These are phyloP conservation scores for Rhopalosiphum maidis DNA, from an alignment of 1,140 invertebrate genomes.

Conservation along the genomic window DNA sequence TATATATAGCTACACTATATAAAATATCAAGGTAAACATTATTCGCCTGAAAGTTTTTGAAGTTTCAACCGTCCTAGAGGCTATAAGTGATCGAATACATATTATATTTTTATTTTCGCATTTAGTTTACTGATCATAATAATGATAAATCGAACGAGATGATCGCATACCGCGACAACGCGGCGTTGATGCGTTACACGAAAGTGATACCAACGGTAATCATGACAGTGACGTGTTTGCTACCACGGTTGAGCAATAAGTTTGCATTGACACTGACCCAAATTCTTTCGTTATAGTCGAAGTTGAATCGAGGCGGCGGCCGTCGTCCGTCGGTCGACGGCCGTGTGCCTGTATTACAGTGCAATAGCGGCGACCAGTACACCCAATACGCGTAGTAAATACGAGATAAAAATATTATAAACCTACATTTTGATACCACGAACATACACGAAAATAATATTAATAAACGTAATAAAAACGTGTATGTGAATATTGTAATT, in stretches of 20 bases:
- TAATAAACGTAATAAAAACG: not conserved
- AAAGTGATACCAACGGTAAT: not conserved
- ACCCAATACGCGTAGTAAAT: not conserved
- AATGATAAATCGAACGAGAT: not conserved
- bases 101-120: not conserved
- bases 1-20: too few relatives aligned
- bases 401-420: not conserved
- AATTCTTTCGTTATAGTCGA: constrained; percentile 13
- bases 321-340: not conserved
- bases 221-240: not conserved
- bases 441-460: not conserved
- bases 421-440: not conserved
- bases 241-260: not conserved
- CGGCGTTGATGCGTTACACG: not conserved
- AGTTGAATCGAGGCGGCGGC: not conserved
- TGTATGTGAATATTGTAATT: not conserved
- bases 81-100: not conserved
- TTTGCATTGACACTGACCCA: constrained; percentile 53
- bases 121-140: not conserved
- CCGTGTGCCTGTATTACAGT: too few relatives aligned
- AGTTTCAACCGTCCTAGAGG: not conserved
- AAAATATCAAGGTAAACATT: not conserved
- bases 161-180: not conserved
- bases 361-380: not conserved
- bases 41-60: not conserved